Percentiles rank a stretch among this genome's conserved stretches.
Conservation (phyloP, 2,888 invertebrate genomes). For the Orthosia gothica region DNA sequence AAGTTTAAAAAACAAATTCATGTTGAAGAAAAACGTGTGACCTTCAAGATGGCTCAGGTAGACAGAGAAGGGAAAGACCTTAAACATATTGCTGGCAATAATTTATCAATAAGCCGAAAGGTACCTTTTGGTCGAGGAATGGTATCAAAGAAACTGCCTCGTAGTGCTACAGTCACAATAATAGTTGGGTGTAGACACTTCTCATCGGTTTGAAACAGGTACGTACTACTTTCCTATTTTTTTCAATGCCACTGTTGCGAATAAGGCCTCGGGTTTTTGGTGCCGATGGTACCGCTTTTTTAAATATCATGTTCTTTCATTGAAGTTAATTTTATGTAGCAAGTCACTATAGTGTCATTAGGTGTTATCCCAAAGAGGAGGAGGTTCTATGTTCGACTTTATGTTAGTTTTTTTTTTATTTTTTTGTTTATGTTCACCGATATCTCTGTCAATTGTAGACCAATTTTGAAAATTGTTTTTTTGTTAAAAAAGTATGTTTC, state of each 20-base stretch:
- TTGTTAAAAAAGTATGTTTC: no score
- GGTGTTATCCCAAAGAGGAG: no score
- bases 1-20: conserved; percentile 21
- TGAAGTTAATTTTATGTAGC: background rate
- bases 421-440: no score
- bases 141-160: conserved; percentile 30
- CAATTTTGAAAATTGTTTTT: no score
- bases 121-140: conserved; percentile 13
- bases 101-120: conserved; percentile 35
- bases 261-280: background rate
- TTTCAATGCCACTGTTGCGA: background rate
- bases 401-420: no score
- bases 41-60: conserved; percentile 19
- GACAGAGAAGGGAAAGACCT: background rate
- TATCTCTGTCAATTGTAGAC: no score
- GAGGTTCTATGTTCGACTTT: no score
- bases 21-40: conserved; percentile 12
- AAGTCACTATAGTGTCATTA: background rate
- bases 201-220: conserved; percentile 17
- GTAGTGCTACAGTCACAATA: conserved; percentile 12
- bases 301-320: background rate
- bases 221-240: background rate
- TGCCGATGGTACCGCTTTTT: background rate
- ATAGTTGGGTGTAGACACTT: conserved; percentile 2
- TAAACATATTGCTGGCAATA: conserved; percentile 26